A percentile compares a stretch with the other conserved stretches of the same genome.
These are phyloP conservation scores for Cosmia pyralina DNA, from an alignment of 2,888 invertebrate species.

Conservation along the genomic window DNA sequence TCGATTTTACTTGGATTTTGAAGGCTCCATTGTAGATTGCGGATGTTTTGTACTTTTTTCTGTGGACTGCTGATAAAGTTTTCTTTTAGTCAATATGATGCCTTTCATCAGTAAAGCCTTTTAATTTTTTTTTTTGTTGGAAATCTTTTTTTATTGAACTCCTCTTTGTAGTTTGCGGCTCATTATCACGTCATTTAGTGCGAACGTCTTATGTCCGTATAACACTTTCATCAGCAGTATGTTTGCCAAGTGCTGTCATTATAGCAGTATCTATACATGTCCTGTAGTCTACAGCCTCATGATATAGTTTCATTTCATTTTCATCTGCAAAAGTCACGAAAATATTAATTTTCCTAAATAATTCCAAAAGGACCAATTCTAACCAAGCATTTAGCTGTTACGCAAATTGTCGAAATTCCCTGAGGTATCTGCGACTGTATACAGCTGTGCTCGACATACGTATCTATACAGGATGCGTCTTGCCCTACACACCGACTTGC, in stretches of 20 bases:
- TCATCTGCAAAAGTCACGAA: background rate
- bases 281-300: background rate
- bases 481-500: slow-evolving; percentile 63
- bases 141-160: too few species aligned
- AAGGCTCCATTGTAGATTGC: slow-evolving; percentile 20
- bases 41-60: background rate
- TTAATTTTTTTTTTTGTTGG: too few species aligned
- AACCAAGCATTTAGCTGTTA: slow-evolving; percentile 44
- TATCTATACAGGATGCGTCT: slow-evolving; percentile 64
- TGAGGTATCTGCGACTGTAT: slow-evolving; percentile 59
- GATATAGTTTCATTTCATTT: background rate
- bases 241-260: background rate
- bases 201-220: background rate
- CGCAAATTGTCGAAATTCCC: slow-evolving; percentile 44
- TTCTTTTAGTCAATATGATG: too few species aligned
- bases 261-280: background rate
- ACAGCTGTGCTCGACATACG: slow-evolving; percentile 60
- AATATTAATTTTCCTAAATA: background rate
- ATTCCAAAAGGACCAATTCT: slow-evolving; percentile 22
- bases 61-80: too few species aligned
- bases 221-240: background rate
- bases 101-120: too few species aligned
- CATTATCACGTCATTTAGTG: background rate
- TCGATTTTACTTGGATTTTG: slow-evolving; percentile 18
- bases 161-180: background rate